Evolutionary conservation across 1,140 invertebrate species (phyloP), one percentile per base, ranked within the genome.

Genomic region (Hyphantria cunea): DNA sequence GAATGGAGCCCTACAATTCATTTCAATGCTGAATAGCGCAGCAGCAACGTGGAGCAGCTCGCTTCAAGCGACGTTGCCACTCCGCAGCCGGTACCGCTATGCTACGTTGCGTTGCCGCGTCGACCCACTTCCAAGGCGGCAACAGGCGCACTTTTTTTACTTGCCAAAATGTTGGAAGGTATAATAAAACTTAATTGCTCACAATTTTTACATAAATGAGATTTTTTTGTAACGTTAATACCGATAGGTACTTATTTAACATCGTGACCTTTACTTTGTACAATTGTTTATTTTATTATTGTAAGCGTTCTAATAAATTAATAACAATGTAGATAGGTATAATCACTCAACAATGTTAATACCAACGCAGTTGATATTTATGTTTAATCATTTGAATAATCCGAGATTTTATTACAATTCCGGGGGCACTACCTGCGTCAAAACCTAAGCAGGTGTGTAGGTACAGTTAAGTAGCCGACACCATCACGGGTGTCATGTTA

Each of bases 91-190:
- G 72, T 80, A 82, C 82, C 84, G 84, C 84, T 86, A 84, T 67
- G 79, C 80, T 77, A 69, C 72, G 80, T 83, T 83, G 82, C 72
- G 80, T 83, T 83, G 82, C 79, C 82, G 73, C 54, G 61, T 64
- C 80, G 82, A 80, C 78, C 80, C 77, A 79, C 71, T 79, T 81
- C 72, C 70, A 68, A 51, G 64, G 53, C 70, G 80, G 74, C 77
- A 83, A 77, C 76, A 70, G 74, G 72, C 74, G 68, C 68, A 58
- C 66, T 75, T 81, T 82, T 78, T 80, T 77, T 65, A 69, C 74
- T 72, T 66, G 64, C 70, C 66, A 77, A 78, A 80, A 81, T 77
- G 58, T 54, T 8, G 42, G 58, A 59, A 45, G 72, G 73, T 74
- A 66, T 77, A 79, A 50, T 79, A 71, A 72, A 64, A 62, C 60